Conservation (phyloP, 2,113 vertebrate genomes). For the Tautogolabrus adspersus region DNA sequence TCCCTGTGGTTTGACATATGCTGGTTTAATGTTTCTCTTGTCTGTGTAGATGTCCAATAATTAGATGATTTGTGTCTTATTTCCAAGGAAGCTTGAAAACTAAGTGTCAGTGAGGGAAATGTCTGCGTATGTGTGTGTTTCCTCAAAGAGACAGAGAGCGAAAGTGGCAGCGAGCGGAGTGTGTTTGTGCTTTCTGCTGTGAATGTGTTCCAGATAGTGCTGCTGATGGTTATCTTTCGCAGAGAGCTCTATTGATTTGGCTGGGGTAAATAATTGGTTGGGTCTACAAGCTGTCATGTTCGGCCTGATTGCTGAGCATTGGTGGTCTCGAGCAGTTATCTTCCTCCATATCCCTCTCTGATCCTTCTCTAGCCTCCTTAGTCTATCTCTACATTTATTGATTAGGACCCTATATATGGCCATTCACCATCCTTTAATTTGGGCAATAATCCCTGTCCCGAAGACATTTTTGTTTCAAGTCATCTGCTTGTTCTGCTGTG, state of each 20-base stretch:
- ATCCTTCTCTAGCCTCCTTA: conserved; percentile 73
- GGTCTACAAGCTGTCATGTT: conserved; percentile 85
- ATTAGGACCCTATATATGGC: conserved; percentile 66
- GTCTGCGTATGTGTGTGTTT: conserved; percentile 2
- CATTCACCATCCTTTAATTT: conserved; percentile 70
- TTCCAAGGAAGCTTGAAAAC: conserved; percentile 52
- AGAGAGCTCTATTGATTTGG: conserved; percentile 84
- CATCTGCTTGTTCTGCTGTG: conserved; percentile 47
- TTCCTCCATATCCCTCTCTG: conserved; percentile 75
- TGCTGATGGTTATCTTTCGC: conserved; percentile 79
- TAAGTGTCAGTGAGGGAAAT: conserved; percentile 30
- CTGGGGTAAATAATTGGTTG: conserved; percentile 83
- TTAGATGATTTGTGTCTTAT: conserved; percentile 51
- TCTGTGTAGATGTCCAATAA: conserved; percentile 41
- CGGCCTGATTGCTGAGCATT: conserved; percentile 79
- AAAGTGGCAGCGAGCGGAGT: conserved; percentile 46
- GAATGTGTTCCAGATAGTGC: conserved; percentile 73
- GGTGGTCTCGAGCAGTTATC: conserved; percentile 79
- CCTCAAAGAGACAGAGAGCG: conserved; percentile 36
- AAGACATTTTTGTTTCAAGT: conserved; percentile 46
- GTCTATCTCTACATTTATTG: conserved; percentile 76
- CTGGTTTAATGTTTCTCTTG: conserved; percentile 17
- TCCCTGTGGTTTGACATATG: conserved; percentile 22
- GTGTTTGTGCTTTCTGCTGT: conserved; percentile 65
- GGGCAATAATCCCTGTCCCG: conserved; percentile 61